phyloP scores from a whole-genome alignment of 2,113 vertebrate genomes.

The Aegypius monachus region DNA sequence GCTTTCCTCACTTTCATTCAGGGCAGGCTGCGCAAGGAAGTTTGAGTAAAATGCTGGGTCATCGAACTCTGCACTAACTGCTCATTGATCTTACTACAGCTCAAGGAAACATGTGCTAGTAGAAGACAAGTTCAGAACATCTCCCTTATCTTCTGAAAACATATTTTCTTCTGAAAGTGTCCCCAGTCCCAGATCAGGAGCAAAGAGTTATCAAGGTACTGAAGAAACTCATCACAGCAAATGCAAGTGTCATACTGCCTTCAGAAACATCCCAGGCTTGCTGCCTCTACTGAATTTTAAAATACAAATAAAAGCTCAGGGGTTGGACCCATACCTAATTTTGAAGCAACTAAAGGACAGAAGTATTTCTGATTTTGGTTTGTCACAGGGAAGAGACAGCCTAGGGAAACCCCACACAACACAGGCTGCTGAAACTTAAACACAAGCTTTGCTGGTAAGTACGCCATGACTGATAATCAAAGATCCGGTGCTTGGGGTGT shows the following conservation, averaged over 20 bases:
- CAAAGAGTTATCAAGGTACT: not conserved
- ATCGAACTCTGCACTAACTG: not conserved
- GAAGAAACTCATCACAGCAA: not conserved
- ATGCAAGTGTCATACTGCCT: not conserved
- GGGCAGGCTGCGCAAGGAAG: not conserved
- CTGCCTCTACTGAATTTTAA: not conserved
- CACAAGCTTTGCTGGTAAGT: not conserved
- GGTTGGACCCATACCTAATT: not conserved
- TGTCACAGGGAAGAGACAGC: not conserved
- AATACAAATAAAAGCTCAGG: not conserved
- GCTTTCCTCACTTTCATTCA: not conserved
- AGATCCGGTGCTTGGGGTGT: not conserved
- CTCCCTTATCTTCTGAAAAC: not conserved
- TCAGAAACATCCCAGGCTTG: not conserved
- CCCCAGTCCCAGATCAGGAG: not conserved
- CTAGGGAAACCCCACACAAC: not conserved
- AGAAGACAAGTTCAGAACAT: not conserved
- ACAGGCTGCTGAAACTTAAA: not conserved
- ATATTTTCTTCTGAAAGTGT: not conserved
- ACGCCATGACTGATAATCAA: accelerated
- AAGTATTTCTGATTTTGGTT: not conserved
- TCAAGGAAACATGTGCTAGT: not conserved
- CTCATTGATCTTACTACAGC: not conserved
- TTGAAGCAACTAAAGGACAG: not conserved
- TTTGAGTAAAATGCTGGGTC: accelerated